Evolutionary conservation across 2,888 invertebrate species (phyloP), one percentile per base, ranked within the genome.

Genomic region (Gibbula magus): DNA sequence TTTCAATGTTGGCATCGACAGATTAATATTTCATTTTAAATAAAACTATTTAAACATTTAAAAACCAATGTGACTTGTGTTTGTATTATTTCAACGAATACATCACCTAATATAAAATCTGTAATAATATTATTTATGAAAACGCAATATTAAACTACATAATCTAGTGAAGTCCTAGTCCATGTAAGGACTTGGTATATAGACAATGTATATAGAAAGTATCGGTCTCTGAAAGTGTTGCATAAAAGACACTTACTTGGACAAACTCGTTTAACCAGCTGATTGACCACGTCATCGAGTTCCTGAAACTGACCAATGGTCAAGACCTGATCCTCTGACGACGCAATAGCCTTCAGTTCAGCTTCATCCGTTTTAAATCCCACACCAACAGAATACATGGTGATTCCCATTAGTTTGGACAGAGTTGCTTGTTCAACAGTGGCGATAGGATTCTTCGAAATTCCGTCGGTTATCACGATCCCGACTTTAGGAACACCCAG

Each of bases 391-490:
- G 92, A 91, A 80, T 91, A 91, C 81, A 93, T 88, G 79, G 90
- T 88, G 35, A 93, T 90, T 25, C 92, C 92, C 3, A 87, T 84
- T 51, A 88, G 86, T n/a, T 89, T 87, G 0, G 92, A 92, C n/a
- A 85, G 74, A 39, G 83, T 86, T 2, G 93, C 91, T 52, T 91
- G 90, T 32, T 82, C 82, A n/a, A 91, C 89, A 3, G 93, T 93
- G 75, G 89, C 87, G 0, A 10, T 18, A 2, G 83, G 84, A 73
- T 83, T 53, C 29, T 88, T 91, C 39, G 92, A 92, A 73, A 90
- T 88, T 18, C 93, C 93, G 80, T 93, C 93, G 0, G 93, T 93
- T 32, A 93, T 89, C 5, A 93, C 91, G 25, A 93, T 86, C 8
- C 90, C 91, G 0, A 92, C 89, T 82, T 90, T 91, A 0, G 92